These are phyloP conservation scores for Notolepis coatsorum DNA, from an alignment of 2,797 vertebrate species.

Conservation along the genomic window DNA sequence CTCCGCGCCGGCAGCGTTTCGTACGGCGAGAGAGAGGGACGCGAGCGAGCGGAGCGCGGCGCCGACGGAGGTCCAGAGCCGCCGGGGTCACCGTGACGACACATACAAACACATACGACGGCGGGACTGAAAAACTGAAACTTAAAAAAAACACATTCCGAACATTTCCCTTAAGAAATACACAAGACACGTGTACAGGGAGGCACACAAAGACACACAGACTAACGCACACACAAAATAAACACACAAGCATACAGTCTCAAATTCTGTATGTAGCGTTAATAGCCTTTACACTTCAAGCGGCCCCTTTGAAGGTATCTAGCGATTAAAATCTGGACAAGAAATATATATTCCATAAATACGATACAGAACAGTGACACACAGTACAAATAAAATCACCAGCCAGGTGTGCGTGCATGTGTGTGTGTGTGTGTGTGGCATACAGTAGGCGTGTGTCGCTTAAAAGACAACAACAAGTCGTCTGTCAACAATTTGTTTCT, in stretches of 20 bases:
- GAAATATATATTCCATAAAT: slow-evolving; percentile 23
- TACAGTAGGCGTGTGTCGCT: slow-evolving; percentile 13
- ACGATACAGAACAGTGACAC: slow-evolving; percentile 18
- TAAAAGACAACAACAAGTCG: slow-evolving; percentile 4
- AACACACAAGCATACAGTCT: slow-evolving; percentile 6
- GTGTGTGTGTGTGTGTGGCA: slow-evolving; percentile 19
- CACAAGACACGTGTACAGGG: background rate
- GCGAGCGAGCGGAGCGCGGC: background rate
- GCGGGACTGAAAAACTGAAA: background rate
- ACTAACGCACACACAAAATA: slow-evolving; percentile 10
- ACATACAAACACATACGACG: slow-evolving; percentile 3
- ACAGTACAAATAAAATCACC: slow-evolving; percentile 4
- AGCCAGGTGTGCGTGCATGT: slow-evolving; percentile 26
- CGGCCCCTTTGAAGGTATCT: background rate
- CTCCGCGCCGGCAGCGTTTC: too few species aligned
- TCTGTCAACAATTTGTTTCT: background rate
- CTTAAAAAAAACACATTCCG: slow-evolving; percentile 20
- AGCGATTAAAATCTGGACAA: background rate
- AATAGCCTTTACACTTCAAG: slow-evolving; percentile 8
- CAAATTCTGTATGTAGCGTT: slow-evolving; percentile 18
- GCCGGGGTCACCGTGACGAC: slow-evolving; percentile 6
- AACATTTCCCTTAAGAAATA: slow-evolving; percentile 14
- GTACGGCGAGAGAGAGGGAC: background rate
- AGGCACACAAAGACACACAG: slow-evolving; percentile 18
- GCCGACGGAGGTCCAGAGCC: too few species aligned